phyloP scores from a whole-genome alignment of 2,113 vertebrate genomes.

The Tachysurus fulvidraco region DNA sequence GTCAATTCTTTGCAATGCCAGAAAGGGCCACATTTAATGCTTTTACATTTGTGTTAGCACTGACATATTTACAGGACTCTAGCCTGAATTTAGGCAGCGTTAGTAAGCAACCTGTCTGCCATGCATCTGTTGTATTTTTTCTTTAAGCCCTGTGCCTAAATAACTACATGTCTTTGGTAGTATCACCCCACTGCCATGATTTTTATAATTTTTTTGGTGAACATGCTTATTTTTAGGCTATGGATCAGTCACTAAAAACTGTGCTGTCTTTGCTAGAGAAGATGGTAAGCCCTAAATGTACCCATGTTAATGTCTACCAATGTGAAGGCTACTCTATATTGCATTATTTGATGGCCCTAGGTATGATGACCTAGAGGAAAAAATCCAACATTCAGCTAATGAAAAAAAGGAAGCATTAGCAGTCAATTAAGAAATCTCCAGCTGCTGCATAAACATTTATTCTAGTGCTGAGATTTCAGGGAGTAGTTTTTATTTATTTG shows the following conservation, averaged over 20 bases:
- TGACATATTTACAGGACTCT: background rate
- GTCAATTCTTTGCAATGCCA: background rate
- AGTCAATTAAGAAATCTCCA: background rate
- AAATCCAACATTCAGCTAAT: background rate
- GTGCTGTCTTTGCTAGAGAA: background rate
- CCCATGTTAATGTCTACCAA: background rate
- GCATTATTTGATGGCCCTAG: background rate
- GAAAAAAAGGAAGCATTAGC: background rate
- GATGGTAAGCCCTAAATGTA: background rate
- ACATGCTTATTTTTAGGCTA: background rate
- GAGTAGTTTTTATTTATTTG: background rate
- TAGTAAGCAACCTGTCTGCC: background rate
- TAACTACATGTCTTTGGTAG: background rate
- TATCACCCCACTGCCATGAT: background rate
- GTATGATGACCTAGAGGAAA: background rate
- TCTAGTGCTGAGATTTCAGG: background rate
- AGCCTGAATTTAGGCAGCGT: background rate
- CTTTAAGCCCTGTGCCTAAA: background rate
- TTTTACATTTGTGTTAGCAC: background rate
- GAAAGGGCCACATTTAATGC: background rate
- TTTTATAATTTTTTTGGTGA: background rate
- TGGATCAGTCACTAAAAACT: background rate
- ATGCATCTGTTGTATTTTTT: background rate
- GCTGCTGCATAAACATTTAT: background rate
- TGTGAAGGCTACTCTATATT: background rate